Percentiles rank a stretch among this genome's conserved stretches.
Evolutionary conservation across 2,888 invertebrate species (phyloP).

Genomic region (Ganaspis brasiliensis): DNA sequence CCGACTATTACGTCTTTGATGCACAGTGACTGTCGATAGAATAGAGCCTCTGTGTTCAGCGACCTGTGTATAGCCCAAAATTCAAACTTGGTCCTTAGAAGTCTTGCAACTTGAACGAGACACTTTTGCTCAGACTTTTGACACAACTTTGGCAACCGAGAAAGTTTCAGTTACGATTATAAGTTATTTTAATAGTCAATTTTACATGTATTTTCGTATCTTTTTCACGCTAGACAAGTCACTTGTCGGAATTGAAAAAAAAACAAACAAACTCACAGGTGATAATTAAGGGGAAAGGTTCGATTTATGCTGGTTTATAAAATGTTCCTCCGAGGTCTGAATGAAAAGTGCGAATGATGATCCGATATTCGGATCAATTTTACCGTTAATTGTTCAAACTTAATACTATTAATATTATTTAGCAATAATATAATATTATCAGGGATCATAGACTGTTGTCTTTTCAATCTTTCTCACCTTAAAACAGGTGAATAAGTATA

Average conservation of each 20-base stretch:
- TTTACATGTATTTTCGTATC: conserved; percentile 22
- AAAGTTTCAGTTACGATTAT: conserved; percentile 12
- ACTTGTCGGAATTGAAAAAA: conserved; percentile 17
- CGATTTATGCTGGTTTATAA: too few species aligned
- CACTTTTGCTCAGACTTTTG: conserved; percentile 27
- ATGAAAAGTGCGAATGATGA: too few species aligned
- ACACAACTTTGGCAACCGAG: conserved; percentile 26
- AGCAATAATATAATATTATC: too few species aligned
- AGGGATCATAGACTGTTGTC: too few species aligned
- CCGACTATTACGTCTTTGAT: conserved; percentile 40
- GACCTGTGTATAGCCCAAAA: conserved; percentile 48
- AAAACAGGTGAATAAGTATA: too few species aligned
- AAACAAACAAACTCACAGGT: too few species aligned
- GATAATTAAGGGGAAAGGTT: too few species aligned
- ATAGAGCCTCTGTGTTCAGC: conserved; percentile 44
- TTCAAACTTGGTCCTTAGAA: conserved; percentile 45
- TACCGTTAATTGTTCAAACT: too few species aligned
- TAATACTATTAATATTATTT: too few species aligned
- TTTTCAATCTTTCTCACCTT: too few species aligned
- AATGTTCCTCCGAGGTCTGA: too few species aligned
- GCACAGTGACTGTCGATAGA: conserved; percentile 32
- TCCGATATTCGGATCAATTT: too few species aligned
- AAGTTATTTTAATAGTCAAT: conserved; percentile 40
- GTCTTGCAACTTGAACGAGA: conserved; percentile 8
- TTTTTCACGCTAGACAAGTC: conserved; percentile 4